A percentile compares a stretch with the other conserved stretches of the same genome.
Conservation (phyloP, 2,113 vertebrate species). For the Tyto alba region DNA sequence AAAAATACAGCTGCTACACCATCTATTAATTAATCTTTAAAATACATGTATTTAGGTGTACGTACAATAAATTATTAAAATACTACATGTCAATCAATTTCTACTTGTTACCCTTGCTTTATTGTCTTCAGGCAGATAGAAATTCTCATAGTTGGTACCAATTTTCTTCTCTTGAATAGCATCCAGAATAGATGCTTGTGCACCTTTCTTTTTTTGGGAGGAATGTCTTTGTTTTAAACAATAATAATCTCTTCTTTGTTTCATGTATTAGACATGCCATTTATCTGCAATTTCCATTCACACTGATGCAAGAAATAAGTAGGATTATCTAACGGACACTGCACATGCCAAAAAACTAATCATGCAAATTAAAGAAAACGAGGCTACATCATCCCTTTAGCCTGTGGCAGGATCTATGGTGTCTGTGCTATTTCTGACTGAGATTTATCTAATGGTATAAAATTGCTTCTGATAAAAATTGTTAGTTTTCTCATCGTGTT, state of each 20-base stretch:
- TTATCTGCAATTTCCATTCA: neutral
- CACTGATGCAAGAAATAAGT: neutral
- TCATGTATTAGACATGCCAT: neutral
- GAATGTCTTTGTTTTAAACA: neutral
- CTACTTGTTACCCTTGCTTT: neutral
- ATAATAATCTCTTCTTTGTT: neutral
- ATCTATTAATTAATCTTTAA: neutral
- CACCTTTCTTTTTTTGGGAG: neutral
- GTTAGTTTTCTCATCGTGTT: slow-evolving; percentile 3
- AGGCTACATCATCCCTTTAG: neutral
- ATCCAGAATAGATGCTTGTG: neutral
- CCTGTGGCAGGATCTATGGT: neutral
- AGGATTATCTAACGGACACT: neutral
- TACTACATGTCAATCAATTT: neutral
- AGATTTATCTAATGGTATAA: neutral
- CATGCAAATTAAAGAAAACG: neutral
- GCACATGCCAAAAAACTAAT: neutral
- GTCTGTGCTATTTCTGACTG: neutral
- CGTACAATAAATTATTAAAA: neutral
- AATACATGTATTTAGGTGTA: neutral
- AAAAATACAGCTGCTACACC: neutral
- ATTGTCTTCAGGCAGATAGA: neutral
- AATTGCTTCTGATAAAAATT: neutral
- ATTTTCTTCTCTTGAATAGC: neutral
- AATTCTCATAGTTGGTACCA: neutral